phyloP scores from a whole-genome alignment of 2,113 vertebrate species.

The Microtus pennsylvanicus region DNA sequence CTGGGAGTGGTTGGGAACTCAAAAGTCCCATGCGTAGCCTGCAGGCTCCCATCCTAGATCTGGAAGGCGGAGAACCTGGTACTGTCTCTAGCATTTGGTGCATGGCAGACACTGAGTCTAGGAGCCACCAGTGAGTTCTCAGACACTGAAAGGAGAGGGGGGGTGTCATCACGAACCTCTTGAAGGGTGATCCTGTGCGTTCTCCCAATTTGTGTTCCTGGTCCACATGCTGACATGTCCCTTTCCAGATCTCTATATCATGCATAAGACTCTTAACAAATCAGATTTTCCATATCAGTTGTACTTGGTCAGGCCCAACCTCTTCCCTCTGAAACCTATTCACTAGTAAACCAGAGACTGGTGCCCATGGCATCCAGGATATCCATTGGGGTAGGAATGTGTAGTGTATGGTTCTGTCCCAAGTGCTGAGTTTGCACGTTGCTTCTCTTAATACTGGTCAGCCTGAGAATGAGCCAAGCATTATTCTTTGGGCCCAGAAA shows the following conservation, averaged over 20 bases:
- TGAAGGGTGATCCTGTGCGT: too few relatives aligned
- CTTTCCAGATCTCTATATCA: neutral
- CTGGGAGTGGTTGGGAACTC: neutral
- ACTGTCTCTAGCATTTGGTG: neutral
- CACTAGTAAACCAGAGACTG: too few relatives aligned
- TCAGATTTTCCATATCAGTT: neutral
- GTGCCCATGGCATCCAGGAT: too few relatives aligned
- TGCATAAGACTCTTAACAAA: too few relatives aligned
- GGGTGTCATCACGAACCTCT: neutral
- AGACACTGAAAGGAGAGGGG: neutral
- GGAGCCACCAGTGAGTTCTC: neutral
- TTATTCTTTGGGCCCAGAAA: neutral
- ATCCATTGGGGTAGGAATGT: neutral
- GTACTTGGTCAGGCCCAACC: neutral
- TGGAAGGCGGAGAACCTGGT: neutral
- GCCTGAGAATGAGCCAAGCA: neutral
- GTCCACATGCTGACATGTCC: neutral
- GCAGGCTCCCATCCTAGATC: neutral
- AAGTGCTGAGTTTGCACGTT: neutral
- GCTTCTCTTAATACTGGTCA: neutral
- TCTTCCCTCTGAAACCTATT: neutral
- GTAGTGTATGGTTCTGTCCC: neutral
- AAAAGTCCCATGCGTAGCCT: fast-evolving
- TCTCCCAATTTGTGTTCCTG: neutral
- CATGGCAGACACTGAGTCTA: neutral